phyloP scores from a whole-genome alignment of 2,113 vertebrate genomes.

The Colius striatus region DNA sequence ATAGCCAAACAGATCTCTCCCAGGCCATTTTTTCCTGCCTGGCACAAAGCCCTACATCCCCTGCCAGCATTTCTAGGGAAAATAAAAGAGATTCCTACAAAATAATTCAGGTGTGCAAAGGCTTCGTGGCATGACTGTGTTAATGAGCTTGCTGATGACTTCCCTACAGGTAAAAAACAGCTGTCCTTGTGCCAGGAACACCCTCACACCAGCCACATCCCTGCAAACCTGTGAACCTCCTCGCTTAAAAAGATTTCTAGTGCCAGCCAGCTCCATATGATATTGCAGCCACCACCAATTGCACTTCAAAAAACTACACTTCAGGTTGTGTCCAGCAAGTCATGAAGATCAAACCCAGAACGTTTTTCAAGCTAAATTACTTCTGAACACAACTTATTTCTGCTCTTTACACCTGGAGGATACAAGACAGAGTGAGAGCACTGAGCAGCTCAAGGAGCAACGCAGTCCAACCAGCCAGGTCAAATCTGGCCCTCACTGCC shows the following conservation, averaged over 20 bases:
- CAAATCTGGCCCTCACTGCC: background rate
- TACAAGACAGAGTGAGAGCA: too few relatives aligned
- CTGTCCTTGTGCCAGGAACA: background rate
- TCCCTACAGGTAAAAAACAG: too few relatives aligned
- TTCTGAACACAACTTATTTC: too few relatives aligned
- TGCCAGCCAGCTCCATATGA: background rate
- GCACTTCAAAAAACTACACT: background rate
- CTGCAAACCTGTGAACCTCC: fast-evolving
- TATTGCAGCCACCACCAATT: fast-evolving
- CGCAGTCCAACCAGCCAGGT: background rate
- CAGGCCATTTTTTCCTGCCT: background rate
- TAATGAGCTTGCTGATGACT: too few relatives aligned
- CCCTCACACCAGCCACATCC: background rate
- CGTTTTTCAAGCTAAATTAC: too few relatives aligned
- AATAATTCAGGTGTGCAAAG: background rate
- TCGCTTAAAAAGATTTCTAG: background rate
- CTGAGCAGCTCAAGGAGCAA: background rate
- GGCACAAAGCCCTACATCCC: background rate
- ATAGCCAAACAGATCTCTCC: background rate
- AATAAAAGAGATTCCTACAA: background rate
- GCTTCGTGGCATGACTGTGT: too few relatives aligned
- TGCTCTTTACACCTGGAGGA: too few relatives aligned
- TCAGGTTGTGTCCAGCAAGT: too few relatives aligned
- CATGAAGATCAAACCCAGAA: too few relatives aligned
- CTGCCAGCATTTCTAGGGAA: background rate